Evolutionary conservation across 2,113 vertebrate genomes (phyloP), one percentile per base, ranked within the genome.

Genomic region (Thamnophis sirtalis): DNA sequence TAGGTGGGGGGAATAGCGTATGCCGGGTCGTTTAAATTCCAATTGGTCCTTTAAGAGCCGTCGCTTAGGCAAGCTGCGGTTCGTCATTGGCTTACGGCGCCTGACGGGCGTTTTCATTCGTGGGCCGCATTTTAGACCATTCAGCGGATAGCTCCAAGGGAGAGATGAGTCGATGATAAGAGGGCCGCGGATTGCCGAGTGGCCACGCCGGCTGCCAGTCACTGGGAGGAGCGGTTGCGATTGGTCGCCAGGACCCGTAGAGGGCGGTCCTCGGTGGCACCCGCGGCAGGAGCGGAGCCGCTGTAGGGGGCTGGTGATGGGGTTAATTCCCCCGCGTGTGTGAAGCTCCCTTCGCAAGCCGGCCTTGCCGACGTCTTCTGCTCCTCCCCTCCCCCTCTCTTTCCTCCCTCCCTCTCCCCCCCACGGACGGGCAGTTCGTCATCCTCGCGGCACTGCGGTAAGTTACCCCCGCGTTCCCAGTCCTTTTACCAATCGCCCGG

Each of bases 281-380:
- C 96, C 93, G 95, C 95, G 96, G 85, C 91, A n/a, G 96, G 96
- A 94, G 91, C 91, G 91, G 13, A 94, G 94, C 93, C 92, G 95
- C 95, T 93, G 89, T 94, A 55, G 92, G 92, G 94, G 90, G 94
- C 89, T 94, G 93, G 95, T 50, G 92, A 95, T 95, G 95, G 95
- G 91, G 91, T 90, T 93, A 15, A 33, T 90, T 33, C 93, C 88
- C 87, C 93, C 95, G 92, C 95, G 95, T 95, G 96, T 43, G 93
- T 90, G 93, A 95, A 89, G n/a, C 49, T 1, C 60, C 89, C 21
- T 55, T 80, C 90, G 89, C 89, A 93, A 87, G 93, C 93, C 91
- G 93, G 94, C 93, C 93, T 90, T 56, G 92, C 73, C 63, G 88
- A 88, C 54, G 93, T 91, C 90, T 89, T 0, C 63, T 48, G 68